Evolutionary conservation across 92 coral and sea anemone species (phyloP).

Genomic region (Anthopleura xanthogrammica): DNA sequence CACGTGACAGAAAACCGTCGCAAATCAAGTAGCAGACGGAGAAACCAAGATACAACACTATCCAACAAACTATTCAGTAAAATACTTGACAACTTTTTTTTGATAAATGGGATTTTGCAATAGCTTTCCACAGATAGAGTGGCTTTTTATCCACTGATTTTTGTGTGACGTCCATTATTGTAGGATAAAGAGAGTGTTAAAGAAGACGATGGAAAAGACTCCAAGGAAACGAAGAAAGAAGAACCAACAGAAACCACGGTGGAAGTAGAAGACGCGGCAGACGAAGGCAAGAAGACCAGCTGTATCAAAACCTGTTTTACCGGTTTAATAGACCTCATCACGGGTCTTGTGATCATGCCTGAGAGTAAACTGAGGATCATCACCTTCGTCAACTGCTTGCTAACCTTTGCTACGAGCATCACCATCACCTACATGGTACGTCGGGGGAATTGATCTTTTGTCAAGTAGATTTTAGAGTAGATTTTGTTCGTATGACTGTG

Average conservation of each 20-base stretch:
- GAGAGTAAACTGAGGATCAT: slow-evolving; percentile 65
- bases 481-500: no score
- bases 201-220: slow-evolving; percentile 7
- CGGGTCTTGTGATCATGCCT: slow-evolving; percentile 65
- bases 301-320: slow-evolving; percentile 35
- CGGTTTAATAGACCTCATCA: slow-evolving; percentile 45
- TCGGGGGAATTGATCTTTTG: not conserved
- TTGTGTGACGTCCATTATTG: not conserved
- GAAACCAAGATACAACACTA: no score
- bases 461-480: not conserved
- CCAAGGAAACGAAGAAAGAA: slow-evolving; percentile 13
- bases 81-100: no score
- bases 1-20: no score
- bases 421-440: slow-evolving; percentile 79
- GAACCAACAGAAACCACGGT: slow-evolving; percentile 11
- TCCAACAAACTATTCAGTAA: no score
- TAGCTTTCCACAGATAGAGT: no score
- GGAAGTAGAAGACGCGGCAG: slow-evolving; percentile 21
- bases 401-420: slow-evolving; percentile 63
- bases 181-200: slow-evolving; percentile 41
- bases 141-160: no score
- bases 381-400: slow-evolving; percentile 60
- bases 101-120: no score
- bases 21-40: no score
- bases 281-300: slow-evolving; percentile 18